phyloP scores from a whole-genome alignment of 1,140 invertebrate species.

The Leptopilina boulardi region DNA sequence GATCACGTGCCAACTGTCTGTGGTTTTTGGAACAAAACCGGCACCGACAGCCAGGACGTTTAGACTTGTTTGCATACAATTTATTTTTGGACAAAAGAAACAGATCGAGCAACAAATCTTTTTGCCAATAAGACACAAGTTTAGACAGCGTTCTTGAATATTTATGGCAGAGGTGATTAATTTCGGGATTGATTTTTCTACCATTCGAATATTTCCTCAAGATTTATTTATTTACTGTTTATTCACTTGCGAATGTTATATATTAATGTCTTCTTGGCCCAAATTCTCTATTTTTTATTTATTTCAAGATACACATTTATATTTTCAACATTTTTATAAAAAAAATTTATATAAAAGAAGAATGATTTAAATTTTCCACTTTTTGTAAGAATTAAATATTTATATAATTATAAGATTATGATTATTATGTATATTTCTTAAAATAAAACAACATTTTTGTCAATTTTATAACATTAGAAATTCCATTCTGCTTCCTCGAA shows the following conservation, averaged over 20 bases:
- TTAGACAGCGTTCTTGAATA: constrained; percentile 22
- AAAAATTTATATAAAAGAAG: too few species aligned
- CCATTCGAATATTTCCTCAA: background rate
- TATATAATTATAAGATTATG: too few species aligned
- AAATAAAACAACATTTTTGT: too few species aligned
- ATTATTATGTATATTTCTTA: too few species aligned
- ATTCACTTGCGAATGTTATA: background rate
- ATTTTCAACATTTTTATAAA: too few species aligned
- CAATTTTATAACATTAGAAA: too few species aligned
- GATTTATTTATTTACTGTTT: constrained; percentile 5
- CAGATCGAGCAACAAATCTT: constrained; percentile 28
- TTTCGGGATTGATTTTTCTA: background rate
- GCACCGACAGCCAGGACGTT: constrained; percentile 19
- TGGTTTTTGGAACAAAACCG: constrained; percentile 24
- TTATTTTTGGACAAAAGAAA: constrained; percentile 32
- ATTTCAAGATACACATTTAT: too few species aligned
- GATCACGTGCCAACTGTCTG: constrained; percentile 31
- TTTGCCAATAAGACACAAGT: constrained; percentile 29
- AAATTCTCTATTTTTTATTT: background rate
- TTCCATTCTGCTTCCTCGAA: too few species aligned
- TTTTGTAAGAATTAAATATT: too few species aligned
- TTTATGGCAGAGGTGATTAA: constrained; percentile 12
- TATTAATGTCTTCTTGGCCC: background rate
- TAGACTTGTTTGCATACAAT: constrained; percentile 33
- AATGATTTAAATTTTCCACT: too few species aligned